Conservation (phyloP, 2,888 invertebrate species). For the Sphecodes monilicornis region DNA sequence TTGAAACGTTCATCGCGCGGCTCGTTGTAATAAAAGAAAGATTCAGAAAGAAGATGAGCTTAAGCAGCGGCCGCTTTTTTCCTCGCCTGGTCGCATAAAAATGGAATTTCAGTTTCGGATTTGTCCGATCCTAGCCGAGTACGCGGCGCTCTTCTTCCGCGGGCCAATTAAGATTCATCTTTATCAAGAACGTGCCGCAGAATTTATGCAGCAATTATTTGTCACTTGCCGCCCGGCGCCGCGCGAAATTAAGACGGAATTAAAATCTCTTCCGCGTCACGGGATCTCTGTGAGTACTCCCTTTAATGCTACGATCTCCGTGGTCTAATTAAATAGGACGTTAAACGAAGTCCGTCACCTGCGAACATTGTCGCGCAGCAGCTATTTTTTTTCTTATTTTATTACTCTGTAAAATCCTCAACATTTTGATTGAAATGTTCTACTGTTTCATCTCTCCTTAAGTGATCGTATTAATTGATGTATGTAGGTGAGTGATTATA, state of each 20-base stretch:
- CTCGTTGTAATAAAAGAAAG: slow-evolving; percentile 22
- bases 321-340: slow-evolving; percentile 28
- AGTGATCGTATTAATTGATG: too few relatives aligned
- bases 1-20: not conserved
- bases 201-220: slow-evolving; percentile 61
- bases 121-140: slow-evolving; percentile 43
- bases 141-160: not conserved
- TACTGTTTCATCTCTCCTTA: too few relatives aligned
- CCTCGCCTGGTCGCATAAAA: not conserved
- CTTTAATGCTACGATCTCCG: slow-evolving; percentile 26
- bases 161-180: slow-evolving; percentile 52
- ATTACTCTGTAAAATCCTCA: not conserved
- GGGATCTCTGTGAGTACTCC: slow-evolving; percentile 7
- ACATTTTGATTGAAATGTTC: too few relatives aligned
- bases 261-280: slow-evolving; percentile 40
- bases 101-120: slow-evolving; percentile 52
- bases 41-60: slow-evolving; percentile 23
- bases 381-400: not conserved
- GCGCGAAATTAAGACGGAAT: slow-evolving; percentile 39
- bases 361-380: not conserved
- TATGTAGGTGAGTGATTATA: too few relatives aligned
- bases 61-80: not conserved
- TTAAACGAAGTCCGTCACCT: slow-evolving; percentile 16
- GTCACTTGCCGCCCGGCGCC: slow-evolving; percentile 31
- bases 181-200: slow-evolving; percentile 44